A percentile compares a stretch with the other conserved stretches of the same genome.
These are phyloP conservation scores for Dunckerocampus dactyliophorus DNA, from an alignment of 2,113 vertebrate genomes.

Conservation along the genomic window DNA sequence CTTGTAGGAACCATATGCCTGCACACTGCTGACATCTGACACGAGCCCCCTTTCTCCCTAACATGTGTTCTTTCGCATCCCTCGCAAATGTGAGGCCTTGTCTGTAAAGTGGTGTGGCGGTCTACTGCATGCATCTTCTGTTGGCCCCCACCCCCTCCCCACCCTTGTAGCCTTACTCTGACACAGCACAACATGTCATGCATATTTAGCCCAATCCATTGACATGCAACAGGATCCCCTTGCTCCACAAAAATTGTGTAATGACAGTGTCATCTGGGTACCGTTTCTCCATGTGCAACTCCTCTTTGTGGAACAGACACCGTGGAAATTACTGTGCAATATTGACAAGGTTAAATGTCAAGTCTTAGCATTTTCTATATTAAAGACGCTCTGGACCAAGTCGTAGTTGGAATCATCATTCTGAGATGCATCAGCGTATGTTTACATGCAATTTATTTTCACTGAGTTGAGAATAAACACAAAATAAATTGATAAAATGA, in stretches of 20 bases:
- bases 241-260: constrained; percentile 24
- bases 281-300: constrained; percentile 14
- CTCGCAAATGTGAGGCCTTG: constrained; percentile 63
- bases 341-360: background rate
- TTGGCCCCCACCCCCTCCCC: constrained; percentile 28
- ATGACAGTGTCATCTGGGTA: constrained; percentile 39
- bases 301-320: background rate
- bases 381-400: background rate
- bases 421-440: background rate
- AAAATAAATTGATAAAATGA: no score
- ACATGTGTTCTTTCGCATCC: constrained; percentile 64
- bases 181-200: constrained; percentile 53
- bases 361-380: background rate
- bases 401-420: background rate
- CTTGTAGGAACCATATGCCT: constrained; percentile 55
- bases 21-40: constrained; percentile 54
- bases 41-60: constrained; percentile 32
- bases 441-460: background rate
- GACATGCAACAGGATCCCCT: constrained; percentile 57
- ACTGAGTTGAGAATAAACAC: no score
- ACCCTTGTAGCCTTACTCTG: background rate
- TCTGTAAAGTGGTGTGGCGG: constrained; percentile 31
- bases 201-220: constrained; percentile 48
- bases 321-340: background rate
- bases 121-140: constrained; percentile 35